Evolutionary conservation across 2,888 invertebrate species (phyloP).

Genomic region (Acleris emargana): DNA sequence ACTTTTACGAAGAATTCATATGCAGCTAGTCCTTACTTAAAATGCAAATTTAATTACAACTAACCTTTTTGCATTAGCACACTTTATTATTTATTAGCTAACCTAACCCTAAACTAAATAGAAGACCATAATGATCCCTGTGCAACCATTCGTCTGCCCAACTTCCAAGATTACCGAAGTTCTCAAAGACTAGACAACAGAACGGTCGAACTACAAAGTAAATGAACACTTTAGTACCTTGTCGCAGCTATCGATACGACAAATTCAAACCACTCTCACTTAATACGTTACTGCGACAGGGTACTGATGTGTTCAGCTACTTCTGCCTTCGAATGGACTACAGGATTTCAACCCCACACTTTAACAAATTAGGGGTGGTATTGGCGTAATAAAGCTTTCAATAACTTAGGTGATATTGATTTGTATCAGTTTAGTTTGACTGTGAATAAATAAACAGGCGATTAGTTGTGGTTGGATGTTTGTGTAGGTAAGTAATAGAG

Average conservation of each 20-base stretch:
- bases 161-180: conserved; percentile 35
- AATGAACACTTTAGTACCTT: too few species aligned
- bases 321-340: too few species aligned
- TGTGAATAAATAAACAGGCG: conserved; percentile 31
- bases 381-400: conserved; percentile 15
- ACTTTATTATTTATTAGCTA: too few species aligned
- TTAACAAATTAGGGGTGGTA: neutral
- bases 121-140: conserved; percentile 47
- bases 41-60: neutral
- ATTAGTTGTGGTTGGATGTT: conserved; percentile 9
- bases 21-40: too few species aligned
- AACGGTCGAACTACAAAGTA: too few species aligned
- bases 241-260: too few species aligned
- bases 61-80: neutral
- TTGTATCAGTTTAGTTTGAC: conserved; percentile 32
- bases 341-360: neutral
- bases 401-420: conserved; percentile 34
- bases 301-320: too few species aligned
- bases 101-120: conserved; percentile 36
- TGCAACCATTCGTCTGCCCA: conserved; percentile 48
- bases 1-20: too few species aligned
- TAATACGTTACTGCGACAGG: too few species aligned
- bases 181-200: conserved; percentile 2
- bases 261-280: too few species aligned
- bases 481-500: conserved; percentile 14